A percentile compares a stretch with the other conserved stretches of the same genome.
Conservation (phyloP, 1,140 invertebrate genomes). For the Araneus ventricosus region DNA sequence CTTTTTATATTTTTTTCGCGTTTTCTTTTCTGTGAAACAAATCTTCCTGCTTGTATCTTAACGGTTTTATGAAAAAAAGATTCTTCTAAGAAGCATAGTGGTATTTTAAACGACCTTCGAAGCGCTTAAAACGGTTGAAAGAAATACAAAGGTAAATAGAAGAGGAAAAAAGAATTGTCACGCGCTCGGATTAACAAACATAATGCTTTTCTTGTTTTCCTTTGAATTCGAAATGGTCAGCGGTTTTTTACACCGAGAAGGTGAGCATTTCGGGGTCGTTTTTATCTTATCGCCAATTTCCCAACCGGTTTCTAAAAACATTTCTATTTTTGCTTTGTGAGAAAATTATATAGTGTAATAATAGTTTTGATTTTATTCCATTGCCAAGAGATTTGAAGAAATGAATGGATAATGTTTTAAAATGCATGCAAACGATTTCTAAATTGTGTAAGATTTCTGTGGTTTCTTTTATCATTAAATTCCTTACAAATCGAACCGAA, state of each 20-base stretch:
- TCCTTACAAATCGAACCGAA: too few relatives aligned
- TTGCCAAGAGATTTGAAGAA: too few relatives aligned
- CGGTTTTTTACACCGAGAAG: neutral
- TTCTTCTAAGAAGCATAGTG: neutral
- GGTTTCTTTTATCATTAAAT: too few relatives aligned
- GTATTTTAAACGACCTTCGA: neutral
- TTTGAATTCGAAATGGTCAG: neutral
- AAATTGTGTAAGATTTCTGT: too few relatives aligned
- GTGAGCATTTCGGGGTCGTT: neutral
- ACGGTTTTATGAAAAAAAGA: neutral
- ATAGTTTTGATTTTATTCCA: too few relatives aligned
- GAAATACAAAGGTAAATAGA: neutral
- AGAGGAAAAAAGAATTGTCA: neutral
- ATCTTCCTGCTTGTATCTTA: too few relatives aligned
- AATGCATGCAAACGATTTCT: too few relatives aligned
- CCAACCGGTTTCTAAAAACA: neutral
- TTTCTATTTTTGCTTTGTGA: too few relatives aligned
- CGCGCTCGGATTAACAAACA: conserved; percentile 13
- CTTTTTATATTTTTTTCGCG: too few relatives aligned
- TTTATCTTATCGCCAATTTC: neutral
- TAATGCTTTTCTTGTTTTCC: neutral
- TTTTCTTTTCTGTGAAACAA: too few relatives aligned
- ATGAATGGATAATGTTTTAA: too few relatives aligned
- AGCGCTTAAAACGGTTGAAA: neutral
- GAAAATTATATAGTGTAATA: too few relatives aligned